Base-by-base conservation (phyloP, 2,888 invertebrate species). In the Eledona agricola region DNA sequence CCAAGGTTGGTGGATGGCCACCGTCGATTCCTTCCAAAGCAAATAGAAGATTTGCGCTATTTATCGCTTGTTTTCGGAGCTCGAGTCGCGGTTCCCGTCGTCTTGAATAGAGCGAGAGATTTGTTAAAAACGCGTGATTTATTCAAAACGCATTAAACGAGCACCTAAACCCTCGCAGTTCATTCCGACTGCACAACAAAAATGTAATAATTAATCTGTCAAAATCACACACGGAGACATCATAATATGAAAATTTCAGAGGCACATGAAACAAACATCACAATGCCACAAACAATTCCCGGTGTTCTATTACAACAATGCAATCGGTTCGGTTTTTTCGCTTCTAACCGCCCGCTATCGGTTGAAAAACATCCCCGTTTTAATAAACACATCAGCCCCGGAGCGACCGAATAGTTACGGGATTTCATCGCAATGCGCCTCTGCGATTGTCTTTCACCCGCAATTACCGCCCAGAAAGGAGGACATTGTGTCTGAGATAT, bases 121-220 rank as follows among this genome's bases (percentile, higher is more conserved):
- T n/a, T n/a, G n/a, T n/a, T n/a, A n/a, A n/a, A n/a, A n/a, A n/a
- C n/a, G n/a, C 25, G 25, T 25, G 7, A 3, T 37, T 45, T 47
- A 47, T 53, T 47, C 47, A 49, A 47, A 50, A 45, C 42, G 43
- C 16, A 34, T 34, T 51, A 34, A 43, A 43, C 35, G 31, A 46
- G 51, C 51, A 52, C 51, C 51, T 52, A 45, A 37, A 37, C 25
- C 43, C 19, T 11, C 23, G 51, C 51, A 37, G 29, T 54, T 54
- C 28, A 54, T 54, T 54, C 47, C 23, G 29, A 10, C 34, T 40
- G 31, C 51, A 57, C 58, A 60, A 66, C 64, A 66, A 65, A 66
- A 67, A 65, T 65, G 59, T 58, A 70, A 73, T 73, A 72, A 73
- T 73, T 73, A 73, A 72, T 72, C 72, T 73, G 73, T 73, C 73